Evolutionary conservation across 2,888 invertebrate species (phyloP).

Genomic region (Drosophila cognata): DNA sequence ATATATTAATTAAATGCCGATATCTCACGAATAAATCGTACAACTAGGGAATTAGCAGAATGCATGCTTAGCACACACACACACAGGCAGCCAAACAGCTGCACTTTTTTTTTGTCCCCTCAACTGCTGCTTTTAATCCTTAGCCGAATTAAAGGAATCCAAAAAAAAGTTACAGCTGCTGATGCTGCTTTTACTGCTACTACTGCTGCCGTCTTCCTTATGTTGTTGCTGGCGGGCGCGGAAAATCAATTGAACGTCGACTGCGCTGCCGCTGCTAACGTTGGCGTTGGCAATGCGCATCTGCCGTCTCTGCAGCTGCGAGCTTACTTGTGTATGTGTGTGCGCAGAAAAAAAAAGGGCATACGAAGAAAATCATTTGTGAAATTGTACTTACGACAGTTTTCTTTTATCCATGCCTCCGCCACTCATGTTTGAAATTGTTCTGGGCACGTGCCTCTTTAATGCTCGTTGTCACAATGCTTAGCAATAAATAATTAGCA

Average conservation of each 20-base stretch:
- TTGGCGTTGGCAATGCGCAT: constrained; percentile 56
- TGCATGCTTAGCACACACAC: constrained; percentile 12
- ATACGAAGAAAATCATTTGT: constrained; percentile 47
- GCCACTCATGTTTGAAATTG: constrained; percentile 76
- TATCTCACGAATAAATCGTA: constrained; percentile 38
- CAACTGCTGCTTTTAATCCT: constrained; percentile 49
- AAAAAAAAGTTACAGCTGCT: constrained; percentile 22
- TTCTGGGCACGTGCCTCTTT: constrained; percentile 37
- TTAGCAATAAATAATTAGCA: constrained; percentile 55
- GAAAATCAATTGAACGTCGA: constrained; percentile 71
- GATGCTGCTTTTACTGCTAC: not conserved
- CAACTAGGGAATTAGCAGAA: constrained; percentile 7
- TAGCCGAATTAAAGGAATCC: constrained; percentile 44
- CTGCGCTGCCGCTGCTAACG: constrained; percentile 58
- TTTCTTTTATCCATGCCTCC: constrained; percentile 85
- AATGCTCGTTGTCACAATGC: constrained; percentile 36
- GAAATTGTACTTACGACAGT: constrained; percentile 84
- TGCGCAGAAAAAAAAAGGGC: constrained; percentile 59
- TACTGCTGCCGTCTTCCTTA: constrained; percentile 16
- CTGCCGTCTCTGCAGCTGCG: constrained; percentile 55
- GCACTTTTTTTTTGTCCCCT: constrained; percentile 15
- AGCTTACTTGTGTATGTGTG: constrained; percentile 56
- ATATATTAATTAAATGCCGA: constrained; percentile 18
- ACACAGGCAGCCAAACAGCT: constrained; percentile 30
- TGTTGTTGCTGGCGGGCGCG: constrained; percentile 55